A percentile compares a stretch with the other conserved stretches of the same genome.
Conservation (phyloP, 2,797 vertebrate species). For the Semaprochilodus insignis region DNA sequence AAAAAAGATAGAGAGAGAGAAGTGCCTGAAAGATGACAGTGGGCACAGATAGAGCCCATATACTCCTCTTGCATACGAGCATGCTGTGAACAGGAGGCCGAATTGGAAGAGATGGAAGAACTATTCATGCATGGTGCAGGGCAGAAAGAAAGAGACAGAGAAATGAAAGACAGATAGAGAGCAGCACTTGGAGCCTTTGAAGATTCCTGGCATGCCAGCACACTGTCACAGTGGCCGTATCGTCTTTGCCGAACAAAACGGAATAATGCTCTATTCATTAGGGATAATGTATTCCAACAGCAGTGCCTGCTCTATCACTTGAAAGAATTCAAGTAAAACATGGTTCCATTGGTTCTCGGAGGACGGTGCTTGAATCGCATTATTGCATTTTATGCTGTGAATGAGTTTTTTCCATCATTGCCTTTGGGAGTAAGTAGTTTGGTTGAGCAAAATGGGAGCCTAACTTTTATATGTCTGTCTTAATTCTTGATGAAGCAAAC, state of each 20-base stretch:
- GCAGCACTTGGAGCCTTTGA: conserved; percentile 28
- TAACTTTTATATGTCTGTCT: neutral
- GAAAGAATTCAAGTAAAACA: conserved; percentile 43
- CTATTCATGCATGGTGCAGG: conserved; percentile 25
- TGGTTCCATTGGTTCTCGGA: conserved; percentile 32
- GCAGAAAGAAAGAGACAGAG: conserved; percentile 29
- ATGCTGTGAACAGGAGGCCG: conserved; percentile 23
- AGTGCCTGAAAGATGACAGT: neutral
- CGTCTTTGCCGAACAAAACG: conserved; percentile 54
- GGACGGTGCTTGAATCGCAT: conserved; percentile 23
- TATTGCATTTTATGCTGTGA: conserved; percentile 28
- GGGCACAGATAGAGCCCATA: neutral
- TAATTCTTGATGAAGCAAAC: neutral
- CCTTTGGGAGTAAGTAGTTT: neutral
- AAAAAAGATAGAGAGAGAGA: no score
- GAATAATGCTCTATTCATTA: conserved; percentile 55
- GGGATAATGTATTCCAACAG: conserved; percentile 52
- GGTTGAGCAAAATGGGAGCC: neutral
- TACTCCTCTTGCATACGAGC: neutral
- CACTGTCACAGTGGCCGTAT: conserved; percentile 33
- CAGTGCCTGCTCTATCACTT: conserved; percentile 43
- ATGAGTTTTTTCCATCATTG: conserved; percentile 21
- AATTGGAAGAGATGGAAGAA: conserved; percentile 30
- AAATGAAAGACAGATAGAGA: conserved; percentile 33
- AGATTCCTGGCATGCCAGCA: conserved; percentile 28